phyloP scores from a whole-genome alignment of 2,113 vertebrate species.

The Anarhynchus alexandrinus region DNA sequence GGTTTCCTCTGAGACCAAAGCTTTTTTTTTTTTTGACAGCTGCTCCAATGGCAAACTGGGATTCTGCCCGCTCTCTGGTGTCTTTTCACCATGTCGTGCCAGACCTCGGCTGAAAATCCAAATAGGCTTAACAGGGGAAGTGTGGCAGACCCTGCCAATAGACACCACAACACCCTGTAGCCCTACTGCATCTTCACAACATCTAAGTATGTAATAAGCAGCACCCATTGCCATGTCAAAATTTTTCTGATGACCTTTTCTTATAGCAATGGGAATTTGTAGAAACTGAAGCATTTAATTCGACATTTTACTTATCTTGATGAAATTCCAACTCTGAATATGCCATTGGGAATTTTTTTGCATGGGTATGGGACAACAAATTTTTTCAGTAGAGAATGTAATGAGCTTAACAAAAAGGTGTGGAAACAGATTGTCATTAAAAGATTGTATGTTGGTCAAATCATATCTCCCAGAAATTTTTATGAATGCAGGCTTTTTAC shows the following conservation, averaged over 20 bases:
- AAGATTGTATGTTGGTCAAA: background rate
- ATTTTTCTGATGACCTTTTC: background rate
- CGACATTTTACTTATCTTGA: background rate
- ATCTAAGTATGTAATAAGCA: background rate
- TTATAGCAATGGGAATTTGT: background rate
- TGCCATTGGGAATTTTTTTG: accelerated
- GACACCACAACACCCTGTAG: background rate
- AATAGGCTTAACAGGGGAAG: background rate
- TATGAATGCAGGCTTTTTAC: background rate
- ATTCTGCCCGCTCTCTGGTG: background rate
- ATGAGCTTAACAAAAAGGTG: background rate
- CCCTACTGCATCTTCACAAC: background rate
- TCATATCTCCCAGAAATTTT: background rate
- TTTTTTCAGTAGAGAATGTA: background rate
- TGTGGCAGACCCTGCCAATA: background rate
- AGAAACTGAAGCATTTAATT: background rate
- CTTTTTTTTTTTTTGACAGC: background rate
- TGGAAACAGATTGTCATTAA: background rate
- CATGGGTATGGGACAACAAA: background rate
- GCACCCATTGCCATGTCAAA: background rate
- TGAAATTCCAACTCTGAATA: background rate
- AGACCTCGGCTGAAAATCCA: background rate
- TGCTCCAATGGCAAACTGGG: background rate
- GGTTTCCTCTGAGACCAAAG: background rate
- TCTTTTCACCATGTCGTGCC: accelerated